Percentiles rank a stretch among this genome's conserved stretches.
Conservation (phyloP, 2,113 vertebrate species). For the Acrocephalus kingi region DNA sequence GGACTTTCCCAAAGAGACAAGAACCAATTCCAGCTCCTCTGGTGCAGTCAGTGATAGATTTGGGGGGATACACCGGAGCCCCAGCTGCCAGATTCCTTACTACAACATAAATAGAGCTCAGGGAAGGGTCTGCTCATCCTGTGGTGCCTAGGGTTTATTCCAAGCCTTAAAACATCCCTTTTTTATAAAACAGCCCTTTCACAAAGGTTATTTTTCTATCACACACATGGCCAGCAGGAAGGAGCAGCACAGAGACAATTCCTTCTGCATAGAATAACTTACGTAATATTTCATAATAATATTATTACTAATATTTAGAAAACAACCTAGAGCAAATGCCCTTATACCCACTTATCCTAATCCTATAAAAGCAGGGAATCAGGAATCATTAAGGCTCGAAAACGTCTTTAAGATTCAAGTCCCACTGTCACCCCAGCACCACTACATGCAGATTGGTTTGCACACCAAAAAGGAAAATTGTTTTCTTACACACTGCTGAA, state of each 20-base stretch:
- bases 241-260: neutral
- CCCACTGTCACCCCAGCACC: neutral
- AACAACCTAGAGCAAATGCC: neutral
- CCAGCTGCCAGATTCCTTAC: neutral
- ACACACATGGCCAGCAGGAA: neutral
- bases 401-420: neutral
- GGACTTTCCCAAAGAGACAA: neutral
- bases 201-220: neutral
- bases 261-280: neutral
- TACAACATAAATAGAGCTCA: accelerated
- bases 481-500: neutral
- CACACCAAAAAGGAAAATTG: neutral
- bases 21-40: neutral
- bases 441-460: neutral
- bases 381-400: neutral
- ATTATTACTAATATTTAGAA: neutral
- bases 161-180: neutral
- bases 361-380: neutral
- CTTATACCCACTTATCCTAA: neutral
- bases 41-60: accelerated
- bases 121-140: neutral
- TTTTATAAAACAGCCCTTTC: neutral
- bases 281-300: neutral
- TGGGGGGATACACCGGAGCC: neutral
- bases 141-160: neutral